phyloP scores from a whole-genome alignment of 2,888 invertebrate species.

The Drosophila ustulata region DNA sequence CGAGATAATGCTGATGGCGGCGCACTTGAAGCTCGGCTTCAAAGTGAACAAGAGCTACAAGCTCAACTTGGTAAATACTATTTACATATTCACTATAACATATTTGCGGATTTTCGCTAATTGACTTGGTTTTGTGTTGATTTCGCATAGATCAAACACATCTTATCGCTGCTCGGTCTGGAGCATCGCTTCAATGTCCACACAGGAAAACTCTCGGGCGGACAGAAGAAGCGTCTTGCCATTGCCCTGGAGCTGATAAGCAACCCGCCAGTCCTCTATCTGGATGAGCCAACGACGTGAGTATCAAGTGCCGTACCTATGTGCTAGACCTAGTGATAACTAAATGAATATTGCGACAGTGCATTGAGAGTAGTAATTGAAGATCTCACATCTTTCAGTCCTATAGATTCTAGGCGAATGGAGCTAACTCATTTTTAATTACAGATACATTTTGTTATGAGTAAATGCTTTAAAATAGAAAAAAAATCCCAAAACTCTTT shows the following conservation, averaged over 20 bases:
- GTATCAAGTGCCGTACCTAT: conserved; percentile 69
- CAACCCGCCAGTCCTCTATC: conserved; percentile 94
- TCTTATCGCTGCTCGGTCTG: conserved; percentile 90
- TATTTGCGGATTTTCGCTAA: not conserved
- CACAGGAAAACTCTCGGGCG: conserved; percentile 92
- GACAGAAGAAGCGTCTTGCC: conserved; percentile 92
- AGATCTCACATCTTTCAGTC: not conserved
- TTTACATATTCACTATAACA: not conserved
- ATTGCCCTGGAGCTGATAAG: conserved; percentile 94
- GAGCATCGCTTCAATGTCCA: conserved; percentile 89
- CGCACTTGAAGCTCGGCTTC: conserved; percentile 92
- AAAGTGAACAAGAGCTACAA: conserved; percentile 89
- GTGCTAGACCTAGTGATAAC: conserved; percentile 27
- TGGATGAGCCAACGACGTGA: conserved; percentile 95
- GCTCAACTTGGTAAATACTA: conserved; percentile 88
- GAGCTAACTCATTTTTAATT: too few relatives aligned
- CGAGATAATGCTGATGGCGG: conserved; percentile 93
- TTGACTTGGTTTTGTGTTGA: conserved; percentile 15
- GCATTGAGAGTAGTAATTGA: not conserved
- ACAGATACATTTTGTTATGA: too few relatives aligned
- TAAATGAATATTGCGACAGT: conserved; percentile 13
- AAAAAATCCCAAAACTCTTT: too few relatives aligned
- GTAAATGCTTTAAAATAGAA: too few relatives aligned
- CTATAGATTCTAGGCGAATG: too few relatives aligned
- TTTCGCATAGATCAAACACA: conserved; percentile 89